Evolutionary conservation across 2,113 vertebrate genomes (phyloP).

Genomic region (Equus quagga): DNA sequence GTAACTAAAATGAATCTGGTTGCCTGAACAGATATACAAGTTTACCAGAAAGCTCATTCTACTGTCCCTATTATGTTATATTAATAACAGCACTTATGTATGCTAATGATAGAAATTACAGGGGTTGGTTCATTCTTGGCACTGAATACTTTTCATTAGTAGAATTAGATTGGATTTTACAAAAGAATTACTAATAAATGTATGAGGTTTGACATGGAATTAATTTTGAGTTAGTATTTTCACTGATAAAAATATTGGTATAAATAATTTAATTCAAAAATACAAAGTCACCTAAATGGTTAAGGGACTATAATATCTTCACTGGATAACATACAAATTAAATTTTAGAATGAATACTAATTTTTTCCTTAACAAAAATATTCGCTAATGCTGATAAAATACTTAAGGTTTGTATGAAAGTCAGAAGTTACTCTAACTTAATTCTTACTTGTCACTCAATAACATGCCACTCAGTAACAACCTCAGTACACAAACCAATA

Average conservation of each 20-base stretch:
- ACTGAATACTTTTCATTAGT: background rate
- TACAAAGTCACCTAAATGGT: background rate
- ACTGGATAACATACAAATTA: background rate
- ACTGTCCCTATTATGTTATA: background rate
- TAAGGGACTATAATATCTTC: background rate
- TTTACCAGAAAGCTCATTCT: background rate
- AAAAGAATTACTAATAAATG: background rate
- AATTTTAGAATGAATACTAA: background rate
- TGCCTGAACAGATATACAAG: background rate
- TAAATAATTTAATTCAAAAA: background rate
- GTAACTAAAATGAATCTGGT: background rate
- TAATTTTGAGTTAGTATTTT: background rate
- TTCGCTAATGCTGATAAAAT: background rate
- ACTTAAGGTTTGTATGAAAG: background rate
- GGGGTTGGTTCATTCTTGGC: background rate
- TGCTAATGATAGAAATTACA: background rate
- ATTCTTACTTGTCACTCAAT: background rate
- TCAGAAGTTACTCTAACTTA: background rate
- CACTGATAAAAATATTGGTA: background rate
- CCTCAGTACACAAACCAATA: background rate
- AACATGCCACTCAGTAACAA: background rate
- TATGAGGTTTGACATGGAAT: background rate
- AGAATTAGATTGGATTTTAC: background rate
- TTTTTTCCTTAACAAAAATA: constrained; percentile 24
- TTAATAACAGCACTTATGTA: background rate